Evolutionary conservation across 2,797 vertebrate genomes (phyloP).

Genomic region (Syngnathus rostellatus): DNA sequence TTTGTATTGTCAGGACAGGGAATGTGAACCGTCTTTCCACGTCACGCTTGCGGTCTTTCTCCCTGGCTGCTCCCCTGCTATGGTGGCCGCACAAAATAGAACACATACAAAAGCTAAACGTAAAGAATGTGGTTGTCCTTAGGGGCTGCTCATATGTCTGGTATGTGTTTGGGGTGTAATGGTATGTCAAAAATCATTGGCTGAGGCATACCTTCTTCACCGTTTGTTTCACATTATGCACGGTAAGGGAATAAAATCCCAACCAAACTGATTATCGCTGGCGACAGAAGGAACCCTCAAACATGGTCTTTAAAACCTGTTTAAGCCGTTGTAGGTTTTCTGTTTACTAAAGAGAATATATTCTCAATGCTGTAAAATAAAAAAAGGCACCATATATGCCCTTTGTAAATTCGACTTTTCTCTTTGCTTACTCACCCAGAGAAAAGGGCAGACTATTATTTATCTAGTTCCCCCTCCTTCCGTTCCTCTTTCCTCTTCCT

Average conservation of each 20-base stretch:
- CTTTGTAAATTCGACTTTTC: slow-evolving; percentile 44
- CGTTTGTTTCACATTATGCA: too few species aligned
- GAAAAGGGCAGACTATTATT: slow-evolving; percentile 65
- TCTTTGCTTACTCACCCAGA: slow-evolving; percentile 56
- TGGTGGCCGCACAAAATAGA: not conserved
- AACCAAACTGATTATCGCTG: too few species aligned
- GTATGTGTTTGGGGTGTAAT: too few species aligned
- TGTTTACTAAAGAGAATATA: slow-evolving; percentile 39
- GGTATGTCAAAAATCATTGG: too few species aligned
- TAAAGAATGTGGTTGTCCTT: too few species aligned
- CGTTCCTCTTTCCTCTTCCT: slow-evolving; percentile 27
- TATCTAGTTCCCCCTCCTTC: slow-evolving; percentile 57
- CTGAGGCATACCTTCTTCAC: too few species aligned
- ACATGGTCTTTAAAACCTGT: not conserved
- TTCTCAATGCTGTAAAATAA: slow-evolving; percentile 48
- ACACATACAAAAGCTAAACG: too few species aligned
- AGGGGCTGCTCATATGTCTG: too few species aligned
- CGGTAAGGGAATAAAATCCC: too few species aligned
- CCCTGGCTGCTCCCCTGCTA: not conserved
- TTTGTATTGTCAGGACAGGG: not conserved
- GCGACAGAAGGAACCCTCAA: not conserved
- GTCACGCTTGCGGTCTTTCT: not conserved
- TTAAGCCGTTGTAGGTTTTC: slow-evolving; percentile 33
- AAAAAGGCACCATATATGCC: slow-evolving; percentile 52
- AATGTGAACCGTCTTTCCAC: not conserved